phyloP scores from a whole-genome alignment of 2,113 vertebrate genomes.

The Etia nguti region DNA sequence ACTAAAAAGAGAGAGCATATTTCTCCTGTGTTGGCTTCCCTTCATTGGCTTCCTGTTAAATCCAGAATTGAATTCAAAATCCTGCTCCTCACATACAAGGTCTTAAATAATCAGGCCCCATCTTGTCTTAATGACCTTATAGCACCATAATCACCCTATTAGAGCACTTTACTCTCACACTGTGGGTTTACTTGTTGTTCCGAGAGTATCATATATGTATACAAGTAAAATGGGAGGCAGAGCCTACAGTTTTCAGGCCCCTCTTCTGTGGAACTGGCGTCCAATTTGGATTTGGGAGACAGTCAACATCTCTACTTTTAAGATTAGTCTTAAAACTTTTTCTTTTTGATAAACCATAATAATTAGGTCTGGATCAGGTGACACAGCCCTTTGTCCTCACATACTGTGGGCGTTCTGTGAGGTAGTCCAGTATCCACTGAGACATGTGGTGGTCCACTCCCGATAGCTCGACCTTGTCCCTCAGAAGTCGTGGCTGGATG shows the following conservation, averaged over 20 bases:
- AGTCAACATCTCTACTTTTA: neutral
- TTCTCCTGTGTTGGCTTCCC: neutral
- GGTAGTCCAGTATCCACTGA: too few relatives aligned
- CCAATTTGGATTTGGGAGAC: neutral
- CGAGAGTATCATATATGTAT: neutral
- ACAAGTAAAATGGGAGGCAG: neutral
- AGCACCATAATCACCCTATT: neutral
- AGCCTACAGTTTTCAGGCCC: neutral
- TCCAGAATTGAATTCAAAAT: neutral
- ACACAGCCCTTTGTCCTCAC: too few relatives aligned
- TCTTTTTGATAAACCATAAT: fast-evolving
- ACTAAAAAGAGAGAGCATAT: neutral
- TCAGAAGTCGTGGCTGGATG: too few relatives aligned
- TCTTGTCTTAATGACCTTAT: neutral
- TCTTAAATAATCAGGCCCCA: neutral
- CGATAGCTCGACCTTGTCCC: too few relatives aligned
- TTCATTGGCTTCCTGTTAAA: neutral
- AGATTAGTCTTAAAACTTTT: neutral
- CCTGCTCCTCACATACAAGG: fast-evolving
- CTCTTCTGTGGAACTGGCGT: neutral
- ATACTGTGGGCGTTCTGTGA: too few relatives aligned
- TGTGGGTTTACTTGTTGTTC: neutral
- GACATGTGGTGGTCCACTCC: too few relatives aligned
- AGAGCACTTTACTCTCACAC: fast-evolving
- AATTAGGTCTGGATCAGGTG: neutral